Conservation (phyloP, 2,797 vertebrate species). For the Helostoma temminkii region DNA sequence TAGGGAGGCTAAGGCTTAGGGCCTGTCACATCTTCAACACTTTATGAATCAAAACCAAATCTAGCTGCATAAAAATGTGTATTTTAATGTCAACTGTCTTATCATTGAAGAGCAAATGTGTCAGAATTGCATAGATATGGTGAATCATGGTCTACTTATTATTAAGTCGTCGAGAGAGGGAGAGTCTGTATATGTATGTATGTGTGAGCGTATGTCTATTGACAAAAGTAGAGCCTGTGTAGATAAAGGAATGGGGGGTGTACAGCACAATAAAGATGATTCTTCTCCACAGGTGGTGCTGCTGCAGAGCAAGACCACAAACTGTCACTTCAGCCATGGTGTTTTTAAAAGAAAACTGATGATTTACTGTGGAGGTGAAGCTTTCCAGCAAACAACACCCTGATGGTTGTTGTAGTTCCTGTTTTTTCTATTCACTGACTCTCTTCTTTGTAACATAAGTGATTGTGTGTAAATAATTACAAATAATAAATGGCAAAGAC, state of each 20-base stretch:
- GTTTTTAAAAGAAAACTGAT: conserved; percentile 15
- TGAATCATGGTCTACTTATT: neutral
- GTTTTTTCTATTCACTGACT: neutral
- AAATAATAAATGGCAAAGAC: too few species aligned
- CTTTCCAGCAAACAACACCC: neutral
- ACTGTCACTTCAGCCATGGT: conserved; percentile 13
- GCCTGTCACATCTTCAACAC: conserved; percentile 3
- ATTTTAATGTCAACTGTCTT: neutral
- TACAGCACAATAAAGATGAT: conserved; percentile 31
- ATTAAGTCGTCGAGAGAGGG: neutral
- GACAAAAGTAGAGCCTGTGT: neutral
- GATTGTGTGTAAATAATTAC: neutral
- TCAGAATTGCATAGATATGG: neutral
- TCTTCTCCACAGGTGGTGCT: conserved; percentile 29
- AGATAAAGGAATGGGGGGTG: conserved; percentile 16
- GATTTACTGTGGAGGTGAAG: conserved; percentile 7
- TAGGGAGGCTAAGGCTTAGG: conserved; percentile 26
- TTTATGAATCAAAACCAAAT: conserved; percentile 35
- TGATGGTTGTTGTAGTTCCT: conserved; percentile 2
- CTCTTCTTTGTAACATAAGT: conserved; percentile 1
- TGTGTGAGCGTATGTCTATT: neutral
- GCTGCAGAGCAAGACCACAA: conserved; percentile 29
- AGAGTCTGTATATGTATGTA: neutral
- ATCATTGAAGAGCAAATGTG: neutral
- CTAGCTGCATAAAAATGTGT: neutral